Evolutionary conservation across 2,888 invertebrate genomes (phyloP).

Genomic region (Drosophila austrosaltans): DNA sequence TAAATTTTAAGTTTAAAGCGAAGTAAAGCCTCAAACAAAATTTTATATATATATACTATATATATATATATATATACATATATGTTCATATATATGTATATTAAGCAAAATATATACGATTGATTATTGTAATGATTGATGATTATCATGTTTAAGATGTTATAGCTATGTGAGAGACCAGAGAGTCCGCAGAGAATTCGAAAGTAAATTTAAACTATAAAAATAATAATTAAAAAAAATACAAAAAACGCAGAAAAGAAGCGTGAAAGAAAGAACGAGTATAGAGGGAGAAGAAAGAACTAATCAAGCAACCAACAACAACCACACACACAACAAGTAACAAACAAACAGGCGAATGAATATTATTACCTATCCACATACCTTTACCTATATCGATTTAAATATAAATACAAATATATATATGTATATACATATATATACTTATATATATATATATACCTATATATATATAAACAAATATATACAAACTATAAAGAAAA

Average conservation of each 20-base stretch:
- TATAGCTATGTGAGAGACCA: conserved; percentile 73
- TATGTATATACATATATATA: conserved; percentile 42
- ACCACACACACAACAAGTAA: conserved; percentile 49
- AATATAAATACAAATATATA: conserved; percentile 61
- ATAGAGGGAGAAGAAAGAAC: conserved; percentile 44
- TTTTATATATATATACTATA: conserved; percentile 47
- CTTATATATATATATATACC: conserved; percentile 47
- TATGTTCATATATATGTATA: conserved; percentile 27
- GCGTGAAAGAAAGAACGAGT: conserved; percentile 32
- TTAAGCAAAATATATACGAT: conserved; percentile 54
- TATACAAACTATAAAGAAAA: conserved; percentile 60
- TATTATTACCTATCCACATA: conserved; percentile 79
- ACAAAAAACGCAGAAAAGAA: neutral
- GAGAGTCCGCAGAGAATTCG: conserved; percentile 7
- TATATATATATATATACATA: conserved; percentile 41
- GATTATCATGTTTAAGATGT: conserved; percentile 74
- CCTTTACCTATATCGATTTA: conserved; percentile 77
- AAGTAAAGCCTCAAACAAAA: conserved; percentile 59
- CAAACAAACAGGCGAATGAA: conserved; percentile 69
- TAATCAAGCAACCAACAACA: conserved; percentile 52
- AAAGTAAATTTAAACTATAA: conserved; percentile 11
- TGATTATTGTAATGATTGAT: conserved; percentile 59
- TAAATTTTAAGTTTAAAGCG: conserved; percentile 67
- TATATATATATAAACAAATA: conserved; percentile 53
- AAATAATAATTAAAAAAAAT: neutral